Percentiles rank a stretch among this genome's conserved stretches.
These are phyloP conservation scores for Hemicrepidius hirtus DNA, from an alignment of 2,888 invertebrate genomes.

Conservation along the genomic window DNA sequence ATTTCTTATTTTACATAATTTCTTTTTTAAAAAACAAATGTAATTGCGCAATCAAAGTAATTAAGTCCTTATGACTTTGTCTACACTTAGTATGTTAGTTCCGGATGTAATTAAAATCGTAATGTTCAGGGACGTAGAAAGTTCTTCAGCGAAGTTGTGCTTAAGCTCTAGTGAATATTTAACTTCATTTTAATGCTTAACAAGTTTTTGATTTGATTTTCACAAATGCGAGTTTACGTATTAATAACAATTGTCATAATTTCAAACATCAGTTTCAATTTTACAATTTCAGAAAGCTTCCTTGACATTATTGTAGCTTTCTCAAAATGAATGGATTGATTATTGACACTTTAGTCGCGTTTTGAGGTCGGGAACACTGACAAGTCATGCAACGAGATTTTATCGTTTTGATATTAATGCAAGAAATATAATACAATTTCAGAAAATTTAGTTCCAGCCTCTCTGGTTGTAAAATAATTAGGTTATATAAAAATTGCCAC, in stretches of 20 bases:
- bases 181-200: not conserved
- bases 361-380: not conserved
- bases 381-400: slow-evolving; percentile 7
- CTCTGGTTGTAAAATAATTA: not conserved
- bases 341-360: slow-evolving; percentile 1
- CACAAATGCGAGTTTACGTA: not conserved
- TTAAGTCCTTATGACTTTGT: slow-evolving; percentile 1
- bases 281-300: not conserved
- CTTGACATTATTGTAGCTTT: not conserved
- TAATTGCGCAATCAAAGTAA: slow-evolving; percentile 12
- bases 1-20: not conserved
- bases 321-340: not conserved
- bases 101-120: slow-evolving; percentile 40
- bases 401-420: not conserved
- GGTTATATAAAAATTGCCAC: slow-evolving; percentile 10
- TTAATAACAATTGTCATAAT: not conserved
- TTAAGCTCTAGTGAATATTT: not conserved
- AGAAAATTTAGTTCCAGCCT: not conserved
- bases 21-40: not conserved
- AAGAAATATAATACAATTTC: not conserved
- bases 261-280: not conserved
- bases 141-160: not conserved
- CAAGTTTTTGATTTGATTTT: not conserved
- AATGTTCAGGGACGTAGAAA: slow-evolving; percentile 6
- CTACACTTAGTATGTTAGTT: slow-evolving; percentile 12